Evolutionary conservation across 1,140 invertebrate species (phyloP).

Genomic region (Drosophila trapezifrons): DNA sequence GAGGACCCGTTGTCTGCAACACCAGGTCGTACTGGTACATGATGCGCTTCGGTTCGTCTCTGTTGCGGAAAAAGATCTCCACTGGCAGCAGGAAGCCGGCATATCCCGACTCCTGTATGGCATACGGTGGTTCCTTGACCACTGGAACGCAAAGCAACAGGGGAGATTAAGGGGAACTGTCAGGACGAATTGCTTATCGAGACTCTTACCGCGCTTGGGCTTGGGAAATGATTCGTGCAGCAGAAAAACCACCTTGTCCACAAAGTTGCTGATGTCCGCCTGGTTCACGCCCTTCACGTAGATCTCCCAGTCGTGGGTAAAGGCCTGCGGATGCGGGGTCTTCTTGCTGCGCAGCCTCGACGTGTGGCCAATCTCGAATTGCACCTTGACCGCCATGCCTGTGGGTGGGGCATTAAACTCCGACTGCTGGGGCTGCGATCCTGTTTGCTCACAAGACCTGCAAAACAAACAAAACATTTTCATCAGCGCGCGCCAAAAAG

Average conservation of each 20-base stretch:
- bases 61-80: constrained; percentile 95
- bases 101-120: constrained; percentile 96
- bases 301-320: constrained; percentile 99
- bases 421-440: constrained; percentile 9
- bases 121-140: constrained; percentile 95
- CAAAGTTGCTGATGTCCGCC: constrained; percentile 93
- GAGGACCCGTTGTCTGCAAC: constrained; percentile 89
- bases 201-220: constrained; percentile 90
- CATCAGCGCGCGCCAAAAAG: constrained; percentile 29
- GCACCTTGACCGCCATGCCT: constrained; percentile 91
- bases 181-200: not conserved
- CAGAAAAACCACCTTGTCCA: constrained; percentile 97
- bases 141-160: constrained; percentile 86
- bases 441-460: constrained; percentile 33
- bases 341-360: constrained; percentile 91
- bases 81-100: constrained; percentile 96
- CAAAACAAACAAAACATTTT: not conserved
- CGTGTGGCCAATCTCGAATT: constrained; percentile 96
- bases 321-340: constrained; percentile 90
- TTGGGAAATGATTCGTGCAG: constrained; percentile 96
- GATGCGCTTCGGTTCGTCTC: constrained; percentile 95
- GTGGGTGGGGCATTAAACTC: constrained; percentile 50
- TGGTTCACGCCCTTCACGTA: constrained; percentile 95
- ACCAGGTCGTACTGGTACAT: constrained; percentile 94
- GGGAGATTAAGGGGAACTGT: not conserved